Evolutionary conservation across 2,113 vertebrate species (phyloP), one percentile per base, ranked within the genome.

Genomic region (Poeciliopsis prolifica): DNA sequence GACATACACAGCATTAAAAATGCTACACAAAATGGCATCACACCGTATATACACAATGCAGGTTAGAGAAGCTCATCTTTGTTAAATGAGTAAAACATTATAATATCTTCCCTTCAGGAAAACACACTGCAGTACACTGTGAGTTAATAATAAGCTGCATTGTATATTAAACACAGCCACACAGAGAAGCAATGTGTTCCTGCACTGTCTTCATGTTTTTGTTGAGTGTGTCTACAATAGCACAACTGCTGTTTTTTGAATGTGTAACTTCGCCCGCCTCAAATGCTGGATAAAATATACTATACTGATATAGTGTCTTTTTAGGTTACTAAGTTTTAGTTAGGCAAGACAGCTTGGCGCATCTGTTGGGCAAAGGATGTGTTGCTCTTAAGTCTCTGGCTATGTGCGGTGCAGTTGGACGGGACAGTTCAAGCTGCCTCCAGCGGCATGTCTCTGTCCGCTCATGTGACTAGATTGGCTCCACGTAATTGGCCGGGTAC

Each of bases 401-500:
- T 94, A 90, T 92, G 85, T 92, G 90, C 88, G 83, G 84, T 90
- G 92, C 87, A 12, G 85, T 93, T 91, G 89, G 88, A 92, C 58
- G 84, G 86, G 90, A 92, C 93, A 92, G 92, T 95, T 92, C 92
- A 86, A 92, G 92, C 90, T 92, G 93, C 91, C 90, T 94, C 92
- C 93, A 90, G 90, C 82, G 83, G 87, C 89, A 80, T 83, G 88
- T 93, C 80, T 83, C 74, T 89, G 86, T 92, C 84, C 84, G 74
- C 72, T 78, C 77, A 72, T 15, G 61, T 90, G 90, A 90, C 91
- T 97, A 99, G 89, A 99, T 97, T 73, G 95, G 91, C 94, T 99
- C 98, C 71, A 99, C 98, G 0, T 99, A 99, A 94, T 99, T 99
- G 94, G 98, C 98, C 0, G 98, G 98, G 89, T 98, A 99, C 90